phyloP scores from a whole-genome alignment of 2,113 vertebrate genomes.

The Turnix velox region DNA sequence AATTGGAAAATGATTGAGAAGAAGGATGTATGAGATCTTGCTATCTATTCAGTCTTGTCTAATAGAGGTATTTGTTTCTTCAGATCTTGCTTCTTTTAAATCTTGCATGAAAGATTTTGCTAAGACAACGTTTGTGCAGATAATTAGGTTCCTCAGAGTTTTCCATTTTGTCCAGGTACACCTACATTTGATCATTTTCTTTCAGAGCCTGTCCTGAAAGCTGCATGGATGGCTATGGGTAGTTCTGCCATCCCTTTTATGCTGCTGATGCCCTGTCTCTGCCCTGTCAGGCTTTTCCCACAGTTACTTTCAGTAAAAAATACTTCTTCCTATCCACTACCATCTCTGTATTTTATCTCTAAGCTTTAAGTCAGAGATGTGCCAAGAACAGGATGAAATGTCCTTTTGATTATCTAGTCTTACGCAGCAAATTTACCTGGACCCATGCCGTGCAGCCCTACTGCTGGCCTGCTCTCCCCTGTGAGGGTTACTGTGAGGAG shows the following conservation, averaged over 20 bases:
- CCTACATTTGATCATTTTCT: not conserved
- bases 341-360: not conserved
- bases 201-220: not conserved
- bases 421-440: not conserved
- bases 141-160: not conserved
- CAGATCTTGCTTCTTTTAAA: not conserved
- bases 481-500: rapidly evolving
- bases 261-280: not conserved
- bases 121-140: not conserved
- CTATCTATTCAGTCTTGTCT: not conserved
- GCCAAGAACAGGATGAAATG: not conserved
- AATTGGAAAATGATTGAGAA: not conserved
- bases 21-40: not conserved
- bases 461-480: rapidly evolving
- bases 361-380: not conserved
- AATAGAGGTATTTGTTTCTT: not conserved
- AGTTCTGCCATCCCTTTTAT: not conserved
- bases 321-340: not conserved
- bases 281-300: not conserved
- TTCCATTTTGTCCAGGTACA: rapidly evolving
- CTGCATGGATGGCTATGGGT: not conserved
- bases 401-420: not conserved
- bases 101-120: not conserved
- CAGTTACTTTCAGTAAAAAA: not conserved
- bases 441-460: not conserved